These are phyloP conservation scores for Athene cunicularia DNA, from an alignment of 2,113 vertebrate genomes.

Conservation along the genomic window DNA sequence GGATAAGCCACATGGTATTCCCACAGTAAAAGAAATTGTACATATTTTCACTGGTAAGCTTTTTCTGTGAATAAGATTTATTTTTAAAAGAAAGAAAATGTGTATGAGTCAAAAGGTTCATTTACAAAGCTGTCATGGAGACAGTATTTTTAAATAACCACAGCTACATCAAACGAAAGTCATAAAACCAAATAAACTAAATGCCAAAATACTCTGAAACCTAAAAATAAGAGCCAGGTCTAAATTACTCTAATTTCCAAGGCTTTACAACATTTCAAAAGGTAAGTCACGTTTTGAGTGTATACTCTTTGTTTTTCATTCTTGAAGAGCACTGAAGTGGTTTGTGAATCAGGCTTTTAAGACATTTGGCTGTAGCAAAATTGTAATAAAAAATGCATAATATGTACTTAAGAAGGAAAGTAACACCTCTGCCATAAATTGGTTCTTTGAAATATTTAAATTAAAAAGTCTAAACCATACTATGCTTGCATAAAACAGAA, in stretches of 20 bases:
- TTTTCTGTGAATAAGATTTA: constrained; percentile 73
- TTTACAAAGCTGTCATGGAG: constrained; percentile 63
- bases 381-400: constrained; percentile 73
- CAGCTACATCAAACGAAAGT: constrained; percentile 68
- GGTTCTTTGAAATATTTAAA: constrained; percentile 75
- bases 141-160: constrained; percentile 69
- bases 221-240: constrained; percentile 64
- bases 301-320: constrained; percentile 70
- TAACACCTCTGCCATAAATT: constrained; percentile 68
- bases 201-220: constrained; percentile 64
- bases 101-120: constrained; percentile 62
- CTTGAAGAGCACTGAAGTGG: constrained; percentile 67
- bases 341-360: constrained; percentile 67
- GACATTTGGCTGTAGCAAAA: constrained; percentile 66
- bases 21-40: constrained; percentile 27
- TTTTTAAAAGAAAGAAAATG: constrained; percentile 60
- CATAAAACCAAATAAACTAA: constrained; percentile 67
- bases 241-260: constrained; percentile 58
- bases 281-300: constrained; percentile 45
- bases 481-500: constrained; percentile 60
- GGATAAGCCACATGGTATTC: background rate
- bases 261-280: constrained; percentile 39
- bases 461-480: constrained; percentile 65
- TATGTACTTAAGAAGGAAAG: constrained; percentile 72
- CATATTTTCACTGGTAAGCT: constrained; percentile 66